Evolutionary conservation across 2,113 vertebrate species (phyloP).

Genomic region (Argyrosomus japonicus): DNA sequence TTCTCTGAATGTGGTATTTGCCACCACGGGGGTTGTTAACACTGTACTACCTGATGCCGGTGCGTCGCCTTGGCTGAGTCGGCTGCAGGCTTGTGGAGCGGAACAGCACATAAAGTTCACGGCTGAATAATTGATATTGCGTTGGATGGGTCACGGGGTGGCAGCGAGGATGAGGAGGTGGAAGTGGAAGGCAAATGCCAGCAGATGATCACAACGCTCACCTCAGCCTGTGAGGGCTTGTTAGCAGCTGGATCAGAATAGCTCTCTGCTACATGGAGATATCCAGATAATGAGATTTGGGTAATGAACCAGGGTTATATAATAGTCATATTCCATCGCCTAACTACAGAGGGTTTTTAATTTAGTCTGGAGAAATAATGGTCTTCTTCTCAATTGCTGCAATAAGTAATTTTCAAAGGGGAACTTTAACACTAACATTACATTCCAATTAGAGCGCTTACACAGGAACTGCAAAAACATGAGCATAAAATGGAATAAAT

Average conservation of each 20-base stretch:
- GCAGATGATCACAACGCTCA: conserved; percentile 59
- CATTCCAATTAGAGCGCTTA: conserved; percentile 47
- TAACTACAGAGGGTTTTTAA: conserved; percentile 70
- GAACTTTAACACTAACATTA: conserved; percentile 31
- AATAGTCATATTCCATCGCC: conserved; percentile 60
- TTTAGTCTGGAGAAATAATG: conserved; percentile 65
- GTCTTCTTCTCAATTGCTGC: conserved; percentile 42
- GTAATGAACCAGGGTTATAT: conserved; percentile 73
- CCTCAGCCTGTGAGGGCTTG: conserved; percentile 71
- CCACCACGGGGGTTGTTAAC: conserved; percentile 55
- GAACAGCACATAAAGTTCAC: conserved; percentile 81
- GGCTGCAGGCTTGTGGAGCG: conserved; percentile 53
- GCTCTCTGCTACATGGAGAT: conserved; percentile 52
- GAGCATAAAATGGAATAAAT: conserved; percentile 21
- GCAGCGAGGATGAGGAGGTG: conserved; percentile 61
- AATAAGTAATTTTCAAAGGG: conserved; percentile 56
- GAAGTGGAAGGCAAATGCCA: conserved; percentile 73
- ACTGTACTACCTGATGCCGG: not conserved
- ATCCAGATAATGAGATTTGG: conserved; percentile 72
- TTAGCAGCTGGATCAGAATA: conserved; percentile 66
- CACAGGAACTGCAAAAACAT: conserved; percentile 20
- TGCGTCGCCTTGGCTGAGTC: conserved; percentile 20
- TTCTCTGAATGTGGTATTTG: conserved; percentile 35
- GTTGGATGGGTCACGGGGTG: conserved; percentile 69
- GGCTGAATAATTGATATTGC: conserved; percentile 83